Conservation (phyloP, 2,797 vertebrate species). For the Mormyrops attenuatus region DNA sequence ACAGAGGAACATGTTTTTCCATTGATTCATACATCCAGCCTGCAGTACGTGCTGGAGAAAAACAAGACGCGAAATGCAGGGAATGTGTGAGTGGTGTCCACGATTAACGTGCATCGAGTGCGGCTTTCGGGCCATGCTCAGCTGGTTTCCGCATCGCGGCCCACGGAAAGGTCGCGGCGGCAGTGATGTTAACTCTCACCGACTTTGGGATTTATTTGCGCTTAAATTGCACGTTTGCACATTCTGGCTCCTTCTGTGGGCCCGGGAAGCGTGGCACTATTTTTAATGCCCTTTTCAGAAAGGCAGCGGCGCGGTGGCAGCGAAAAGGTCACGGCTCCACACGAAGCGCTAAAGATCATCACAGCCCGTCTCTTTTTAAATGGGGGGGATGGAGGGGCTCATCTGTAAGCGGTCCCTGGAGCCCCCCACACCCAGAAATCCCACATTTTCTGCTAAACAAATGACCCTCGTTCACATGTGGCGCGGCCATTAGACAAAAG, state of each 20-base stretch:
- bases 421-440: background rate
- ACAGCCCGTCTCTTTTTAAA: conserved; percentile 27
- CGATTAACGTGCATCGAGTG: background rate
- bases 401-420: conserved; percentile 14
- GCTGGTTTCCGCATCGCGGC: background rate
- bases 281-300: conserved; percentile 54
- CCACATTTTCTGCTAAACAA: conserved; percentile 4
- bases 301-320: conserved; percentile 41
- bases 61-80: background rate
- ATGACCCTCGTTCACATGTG: background rate
- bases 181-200: conserved; percentile 19
- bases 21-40: background rate
- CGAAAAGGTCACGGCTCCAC: conserved; percentile 54
- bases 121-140: background rate
- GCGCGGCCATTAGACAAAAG: background rate
- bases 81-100: background rate
- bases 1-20: background rate
- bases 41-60: background rate
- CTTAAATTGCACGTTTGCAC: conserved; percentile 10
- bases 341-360: conserved; percentile 44
- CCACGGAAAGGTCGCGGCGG: conserved; percentile 1
- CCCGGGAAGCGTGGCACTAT: conserved; percentile 27
- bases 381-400: background rate
- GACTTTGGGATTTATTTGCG: background rate
- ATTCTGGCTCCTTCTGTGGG: conserved; percentile 21